Conservation (phyloP, 2,888 invertebrate species). For the Xestobium rufovillosum region DNA sequence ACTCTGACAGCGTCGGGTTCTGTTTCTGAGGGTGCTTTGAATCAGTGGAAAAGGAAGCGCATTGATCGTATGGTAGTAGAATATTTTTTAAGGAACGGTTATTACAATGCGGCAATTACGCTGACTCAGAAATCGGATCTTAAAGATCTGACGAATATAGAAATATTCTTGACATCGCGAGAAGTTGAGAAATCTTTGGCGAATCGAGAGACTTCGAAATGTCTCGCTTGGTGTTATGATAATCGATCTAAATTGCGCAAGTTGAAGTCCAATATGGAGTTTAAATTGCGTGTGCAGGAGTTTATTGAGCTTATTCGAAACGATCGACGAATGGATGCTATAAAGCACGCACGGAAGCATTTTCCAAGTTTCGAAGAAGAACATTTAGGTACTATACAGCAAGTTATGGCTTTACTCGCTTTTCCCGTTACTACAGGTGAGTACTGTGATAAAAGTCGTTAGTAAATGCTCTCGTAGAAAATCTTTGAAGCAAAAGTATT, state of each 20-base stretch:
- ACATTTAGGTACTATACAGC: conserved; percentile 79
- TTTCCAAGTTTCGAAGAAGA: conserved; percentile 83
- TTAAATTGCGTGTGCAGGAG: conserved; percentile 87
- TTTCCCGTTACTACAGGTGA: conserved; percentile 76
- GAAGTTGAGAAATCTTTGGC: conserved; percentile 82
- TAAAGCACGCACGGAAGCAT: conserved; percentile 89
- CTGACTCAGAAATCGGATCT: conserved; percentile 75
- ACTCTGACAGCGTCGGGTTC: conserved; percentile 40
- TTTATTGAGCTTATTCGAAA: conserved; percentile 90
- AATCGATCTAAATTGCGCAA: conserved; percentile 92
- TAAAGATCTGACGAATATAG: conserved; percentile 89
- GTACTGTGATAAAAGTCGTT: too few relatives aligned
- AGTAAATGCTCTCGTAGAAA: too few relatives aligned
- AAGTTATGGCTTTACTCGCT: conserved; percentile 92
- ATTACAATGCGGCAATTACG: conserved; percentile 87
- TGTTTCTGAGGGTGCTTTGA: conserved; percentile 50
- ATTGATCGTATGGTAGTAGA: conserved; percentile 95
- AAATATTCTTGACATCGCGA: conserved; percentile 73
- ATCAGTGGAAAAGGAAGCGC: conserved; percentile 78
- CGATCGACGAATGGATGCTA: conserved; percentile 83
- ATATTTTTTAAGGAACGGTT: conserved; percentile 89
- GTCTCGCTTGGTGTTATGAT: conserved; percentile 93
- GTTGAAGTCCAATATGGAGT: conserved; percentile 91
- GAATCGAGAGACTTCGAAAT: conserved; percentile 76
- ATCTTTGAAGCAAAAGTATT: too few relatives aligned